Percentiles rank a stretch among this genome's conserved stretches.
Conservation (phyloP, 2,888 invertebrate genomes). For the Papilio gigon region DNA sequence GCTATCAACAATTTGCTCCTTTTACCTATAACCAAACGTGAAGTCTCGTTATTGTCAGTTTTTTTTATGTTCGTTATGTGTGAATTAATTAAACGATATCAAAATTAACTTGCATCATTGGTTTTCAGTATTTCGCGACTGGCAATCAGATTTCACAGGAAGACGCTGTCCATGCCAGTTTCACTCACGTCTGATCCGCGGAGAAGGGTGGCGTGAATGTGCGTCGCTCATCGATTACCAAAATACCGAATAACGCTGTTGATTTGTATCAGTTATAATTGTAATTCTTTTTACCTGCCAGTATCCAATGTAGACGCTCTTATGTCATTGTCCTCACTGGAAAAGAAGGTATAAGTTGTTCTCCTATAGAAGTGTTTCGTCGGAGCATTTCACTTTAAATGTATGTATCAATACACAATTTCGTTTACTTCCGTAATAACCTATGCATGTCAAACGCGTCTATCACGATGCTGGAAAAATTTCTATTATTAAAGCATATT, state of each 20-base stretch:
- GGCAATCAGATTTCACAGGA: constrained; percentile 89
- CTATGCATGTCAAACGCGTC: no score
- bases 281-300: not conserved
- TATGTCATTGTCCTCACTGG: not conserved
- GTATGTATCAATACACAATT: no score
- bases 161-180: constrained; percentile 91
- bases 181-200: constrained; percentile 92
- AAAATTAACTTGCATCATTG: not conserved
- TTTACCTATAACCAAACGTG: not conserved
- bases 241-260: constrained; percentile 75
- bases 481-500: no score
- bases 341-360: no score
- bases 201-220: constrained; percentile 80
- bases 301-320: not conserved
- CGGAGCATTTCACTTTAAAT: no score
- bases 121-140: constrained; percentile 90
- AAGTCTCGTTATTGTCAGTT: not conserved
- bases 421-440: no score
- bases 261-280: constrained; percentile 58
- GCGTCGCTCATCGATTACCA: constrained; percentile 85
- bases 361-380: no score
- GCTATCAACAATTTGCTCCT: not conserved
- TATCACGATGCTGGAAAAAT: no score
- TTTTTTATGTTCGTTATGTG: not conserved
- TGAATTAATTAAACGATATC: no score